phyloP scores from a whole-genome alignment of 2,888 invertebrate genomes.

The Drosophila eohydei region DNA sequence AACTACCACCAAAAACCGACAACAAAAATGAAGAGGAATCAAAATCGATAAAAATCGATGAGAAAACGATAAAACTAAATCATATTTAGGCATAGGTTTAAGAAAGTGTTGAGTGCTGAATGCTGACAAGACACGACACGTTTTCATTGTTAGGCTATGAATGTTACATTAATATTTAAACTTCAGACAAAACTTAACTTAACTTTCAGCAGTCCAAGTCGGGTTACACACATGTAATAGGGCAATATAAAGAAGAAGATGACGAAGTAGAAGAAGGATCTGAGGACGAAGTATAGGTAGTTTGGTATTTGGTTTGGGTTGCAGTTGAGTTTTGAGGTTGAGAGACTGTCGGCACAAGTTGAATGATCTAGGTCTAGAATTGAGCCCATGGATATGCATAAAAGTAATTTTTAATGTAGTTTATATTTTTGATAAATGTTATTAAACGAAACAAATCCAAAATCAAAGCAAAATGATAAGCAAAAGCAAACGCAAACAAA shows the following conservation, averaged over 20 bases:
- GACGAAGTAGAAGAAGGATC: background rate
- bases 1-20: slow-evolving; percentile 30
- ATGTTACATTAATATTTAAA: slow-evolving; percentile 66
- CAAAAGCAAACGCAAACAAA: slow-evolving; percentile 34
- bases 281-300: slow-evolving; percentile 14
- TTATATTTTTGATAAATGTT: slow-evolving; percentile 84
- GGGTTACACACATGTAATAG: slow-evolving; percentile 31
- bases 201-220: slow-evolving; percentile 53
- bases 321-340: slow-evolving; percentile 40
- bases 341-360: slow-evolving; percentile 56
- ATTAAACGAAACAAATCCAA: slow-evolving; percentile 62
- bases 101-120: slow-evolving; percentile 32
- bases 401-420: slow-evolving; percentile 79
- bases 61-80: slow-evolving; percentile 13
- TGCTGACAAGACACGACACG: slow-evolving; percentile 33
- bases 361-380: slow-evolving; percentile 32
- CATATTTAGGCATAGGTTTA: slow-evolving; percentile 39
- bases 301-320: slow-evolving; percentile 33
- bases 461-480: slow-evolving; percentile 47
- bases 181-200: slow-evolving; percentile 35
- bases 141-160: slow-evolving; percentile 77
- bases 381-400: slow-evolving; percentile 28
- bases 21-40: slow-evolving; percentile 6
- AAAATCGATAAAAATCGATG: slow-evolving; percentile 25
- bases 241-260: slow-evolving; percentile 26